Conservation (phyloP, 2,888 invertebrate species). For the Seira ritae region DNA sequence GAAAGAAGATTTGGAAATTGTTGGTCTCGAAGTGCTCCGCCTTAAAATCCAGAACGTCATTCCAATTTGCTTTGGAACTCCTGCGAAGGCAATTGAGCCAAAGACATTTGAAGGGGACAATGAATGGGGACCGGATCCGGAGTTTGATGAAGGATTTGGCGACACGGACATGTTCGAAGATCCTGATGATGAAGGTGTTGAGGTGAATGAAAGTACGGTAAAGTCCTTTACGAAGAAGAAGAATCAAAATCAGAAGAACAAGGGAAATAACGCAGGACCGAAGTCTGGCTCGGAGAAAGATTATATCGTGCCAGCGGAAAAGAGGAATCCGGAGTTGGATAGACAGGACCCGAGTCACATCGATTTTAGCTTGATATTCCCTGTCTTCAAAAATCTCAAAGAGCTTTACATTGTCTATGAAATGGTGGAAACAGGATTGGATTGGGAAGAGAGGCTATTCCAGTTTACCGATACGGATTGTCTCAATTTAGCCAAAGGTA, state of each 20-base stretch:
- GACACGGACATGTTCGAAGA: slow-evolving; percentile 41
- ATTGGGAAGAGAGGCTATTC: slow-evolving; percentile 68
- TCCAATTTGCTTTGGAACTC: slow-evolving; percentile 71
- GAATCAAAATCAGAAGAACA: slow-evolving; percentile 23
- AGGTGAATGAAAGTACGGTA: slow-evolving; percentile 41
- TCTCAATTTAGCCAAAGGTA: slow-evolving; percentile 67
- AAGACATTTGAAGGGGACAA: slow-evolving; percentile 58
- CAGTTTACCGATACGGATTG: slow-evolving; percentile 71
- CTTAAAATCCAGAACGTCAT: slow-evolving; percentile 68
- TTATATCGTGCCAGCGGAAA: slow-evolving; percentile 27
- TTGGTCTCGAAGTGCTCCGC: slow-evolving; percentile 57
- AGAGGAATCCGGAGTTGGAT: slow-evolving; percentile 43
- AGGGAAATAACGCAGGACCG: neutral
- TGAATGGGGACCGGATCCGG: slow-evolving; percentile 40
- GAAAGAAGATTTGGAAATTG: slow-evolving; percentile 61
- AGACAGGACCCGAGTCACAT: slow-evolving; percentile 66
- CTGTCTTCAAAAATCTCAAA: slow-evolving; percentile 60
- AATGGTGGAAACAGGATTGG: slow-evolving; percentile 69
- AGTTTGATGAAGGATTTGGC: slow-evolving; percentile 52
- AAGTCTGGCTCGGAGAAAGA: slow-evolving; percentile 26
- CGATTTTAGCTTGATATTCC: slow-evolving; percentile 67
- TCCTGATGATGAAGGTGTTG: slow-evolving; percentile 37
- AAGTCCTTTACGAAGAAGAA: slow-evolving; percentile 30
- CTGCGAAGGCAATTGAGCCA: slow-evolving; percentile 53
- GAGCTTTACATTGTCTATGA: slow-evolving; percentile 70